These are phyloP conservation scores for Hirtodrosophila confusa DNA, from an alignment of 2,888 invertebrate species.

Conservation along the genomic window DNA sequence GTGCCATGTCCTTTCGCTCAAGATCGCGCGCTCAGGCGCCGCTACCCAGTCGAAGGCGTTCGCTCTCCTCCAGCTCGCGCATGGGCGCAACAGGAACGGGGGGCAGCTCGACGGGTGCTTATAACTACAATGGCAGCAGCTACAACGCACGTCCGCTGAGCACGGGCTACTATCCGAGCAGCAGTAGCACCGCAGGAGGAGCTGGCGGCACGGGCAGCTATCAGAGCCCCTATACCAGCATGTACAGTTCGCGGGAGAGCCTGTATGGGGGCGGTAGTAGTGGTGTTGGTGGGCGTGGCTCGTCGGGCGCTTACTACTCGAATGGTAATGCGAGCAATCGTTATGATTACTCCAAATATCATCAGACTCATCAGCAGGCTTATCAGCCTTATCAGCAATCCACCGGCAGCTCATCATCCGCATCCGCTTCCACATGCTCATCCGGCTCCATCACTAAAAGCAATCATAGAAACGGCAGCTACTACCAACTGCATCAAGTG, in stretches of 20 bases:
- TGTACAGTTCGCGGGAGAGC: conserved; percentile 83
- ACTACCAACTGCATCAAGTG: conserved; percentile 43
- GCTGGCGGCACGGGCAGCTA: conserved; percentile 57
- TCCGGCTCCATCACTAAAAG: conserved; percentile 43
- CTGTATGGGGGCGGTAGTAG: conserved; percentile 74
- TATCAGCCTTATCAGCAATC: conserved; percentile 42
- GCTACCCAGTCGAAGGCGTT: conserved; percentile 84
- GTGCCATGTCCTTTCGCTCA: conserved; percentile 84
- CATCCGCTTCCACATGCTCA: conserved; percentile 52
- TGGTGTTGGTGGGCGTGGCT: conserved; percentile 47
- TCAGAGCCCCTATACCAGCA: conserved; percentile 83
- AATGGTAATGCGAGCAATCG: conserved; percentile 76
- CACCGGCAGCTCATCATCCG: conserved; percentile 46
- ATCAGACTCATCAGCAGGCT: conserved; percentile 44
- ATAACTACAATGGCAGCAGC: conserved; percentile 60
- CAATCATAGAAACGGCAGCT: conserved; percentile 57
- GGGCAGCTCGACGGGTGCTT: conserved; percentile 26
- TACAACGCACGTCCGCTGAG: conserved; percentile 79
- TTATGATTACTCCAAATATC: conserved; percentile 63
- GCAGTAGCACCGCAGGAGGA: conserved; percentile 49
- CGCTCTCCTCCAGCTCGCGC: conserved; percentile 85
- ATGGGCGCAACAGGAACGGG: conserved; percentile 62
- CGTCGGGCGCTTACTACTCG: conserved; percentile 72
- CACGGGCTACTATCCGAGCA: conserved; percentile 82
- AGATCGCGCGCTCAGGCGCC: conserved; percentile 83